Base-by-base conservation (phyloP, 2,797 vertebrate genomes). In the Aselliscus stoliczkanus region DNA sequence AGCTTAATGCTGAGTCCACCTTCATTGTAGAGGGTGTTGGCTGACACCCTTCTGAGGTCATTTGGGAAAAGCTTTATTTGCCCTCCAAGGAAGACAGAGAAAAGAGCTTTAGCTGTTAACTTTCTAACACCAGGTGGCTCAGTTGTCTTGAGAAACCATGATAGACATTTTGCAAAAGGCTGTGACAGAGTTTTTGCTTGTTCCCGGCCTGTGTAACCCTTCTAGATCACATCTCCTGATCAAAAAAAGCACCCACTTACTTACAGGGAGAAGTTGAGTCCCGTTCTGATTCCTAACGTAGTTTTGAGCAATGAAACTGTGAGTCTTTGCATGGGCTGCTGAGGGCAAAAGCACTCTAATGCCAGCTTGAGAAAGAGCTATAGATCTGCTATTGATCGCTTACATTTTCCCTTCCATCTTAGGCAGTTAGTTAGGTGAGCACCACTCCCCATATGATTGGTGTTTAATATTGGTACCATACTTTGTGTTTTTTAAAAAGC, bases 101-200 rank as follows among this genome's bases (percentile, higher is more conserved):
- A 56, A 85, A 56, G 85, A 75, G 44, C 52, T 67, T 76, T 81
- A 88, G 87, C 88, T 97, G 65, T 82, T 95, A 95, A 91, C 79
- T 95, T 98, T 95, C 96, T 94, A 92, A 97, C 96, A 96, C 97
- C 97, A 98, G 97, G 96, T 98, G 97, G 97, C 96, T 94, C 97
- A 98, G 97, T 97, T 97, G 95, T 96, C 97, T 94, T 94, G 92
- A 96, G 92, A 96, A 98, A 97, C 47, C 76, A 69, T 65, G 29
- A 92, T 52, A 64, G 72, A 73, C 39, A 21, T 88, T 97, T 95
- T 94, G 77, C 72, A 91, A 89, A 97, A 93, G 88, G 11, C 70
- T 90, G 56, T 7, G 25, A 64, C n/a, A 75, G 77, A 95, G 47
- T 17, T 47, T 86, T 69, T 39, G 27, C 82, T 95, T 75, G 17